Percentiles rank a stretch among this genome's conserved stretches.
These are phyloP conservation scores for Myocastor coypus DNA, from an alignment of 2,113 vertebrate species.

Conservation along the genomic window DNA sequence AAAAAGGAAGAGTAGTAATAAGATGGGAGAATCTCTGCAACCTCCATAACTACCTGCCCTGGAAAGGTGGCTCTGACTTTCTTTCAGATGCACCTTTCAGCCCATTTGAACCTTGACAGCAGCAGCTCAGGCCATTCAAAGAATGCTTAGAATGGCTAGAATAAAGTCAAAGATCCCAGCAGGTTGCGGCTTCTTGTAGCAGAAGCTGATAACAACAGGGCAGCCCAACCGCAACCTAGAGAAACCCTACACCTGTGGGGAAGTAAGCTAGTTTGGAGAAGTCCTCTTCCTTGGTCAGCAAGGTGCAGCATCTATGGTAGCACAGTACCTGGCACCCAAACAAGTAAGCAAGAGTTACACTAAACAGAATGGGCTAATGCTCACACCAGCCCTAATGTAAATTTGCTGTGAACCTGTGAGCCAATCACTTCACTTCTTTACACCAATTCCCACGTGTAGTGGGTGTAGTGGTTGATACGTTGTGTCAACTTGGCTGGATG, in stretches of 20 bases:
- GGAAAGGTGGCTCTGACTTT: constrained; percentile 5
- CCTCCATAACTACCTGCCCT: background rate
- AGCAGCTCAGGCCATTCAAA: background rate
- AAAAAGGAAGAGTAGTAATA: background rate
- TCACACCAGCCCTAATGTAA: background rate
- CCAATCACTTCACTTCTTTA: background rate
- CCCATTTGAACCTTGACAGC: background rate
- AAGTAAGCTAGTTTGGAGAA: background rate
- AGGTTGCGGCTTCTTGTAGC: background rate
- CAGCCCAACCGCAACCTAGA: background rate
- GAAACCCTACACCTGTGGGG: background rate
- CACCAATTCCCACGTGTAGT: background rate
- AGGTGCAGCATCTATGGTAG: background rate
- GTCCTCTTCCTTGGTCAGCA: background rate
- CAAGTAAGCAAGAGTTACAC: background rate
- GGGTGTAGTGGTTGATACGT: too few relatives aligned
- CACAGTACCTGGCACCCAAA: background rate
- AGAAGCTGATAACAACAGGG: background rate
- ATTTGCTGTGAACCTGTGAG: background rate
- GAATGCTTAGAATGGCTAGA: constrained; percentile 1
- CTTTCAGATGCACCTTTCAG: background rate
- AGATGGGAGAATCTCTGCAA: background rate
- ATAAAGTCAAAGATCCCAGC: background rate
- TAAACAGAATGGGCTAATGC: constrained; percentile 7
- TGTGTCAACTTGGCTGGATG: too few relatives aligned